Evolutionary conservation across 1,140 invertebrate genomes (phyloP).

Genomic region (Scaptomyza hsui): DNA sequence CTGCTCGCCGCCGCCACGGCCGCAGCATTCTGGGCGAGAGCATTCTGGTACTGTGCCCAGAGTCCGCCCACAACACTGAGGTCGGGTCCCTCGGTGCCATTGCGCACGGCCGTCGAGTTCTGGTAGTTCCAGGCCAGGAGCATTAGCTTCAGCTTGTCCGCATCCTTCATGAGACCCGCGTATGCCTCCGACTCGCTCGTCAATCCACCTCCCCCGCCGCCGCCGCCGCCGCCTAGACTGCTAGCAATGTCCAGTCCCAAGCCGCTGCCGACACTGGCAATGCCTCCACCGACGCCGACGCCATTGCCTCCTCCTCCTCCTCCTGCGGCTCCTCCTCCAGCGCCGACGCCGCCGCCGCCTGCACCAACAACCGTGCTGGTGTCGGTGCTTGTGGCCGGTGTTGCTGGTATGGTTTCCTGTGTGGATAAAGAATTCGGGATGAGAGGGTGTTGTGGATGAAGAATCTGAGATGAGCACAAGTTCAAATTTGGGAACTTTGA

Average conservation of each 20-base stretch:
- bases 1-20: constrained; percentile 66
- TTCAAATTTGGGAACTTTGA: constrained; percentile 49
- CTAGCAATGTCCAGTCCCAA: constrained; percentile 48
- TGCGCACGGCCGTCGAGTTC: constrained; percentile 87
- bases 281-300: constrained; percentile 40
- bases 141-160: constrained; percentile 93
- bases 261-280: constrained; percentile 12
- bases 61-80: constrained; percentile 88
- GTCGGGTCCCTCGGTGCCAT: constrained; percentile 82
- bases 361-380: constrained; percentile 65
- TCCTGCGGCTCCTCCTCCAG: constrained; percentile 44
- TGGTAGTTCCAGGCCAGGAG: constrained; percentile 93
- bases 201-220: constrained; percentile 53
- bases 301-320: constrained; percentile 33
- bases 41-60: constrained; percentile 90
- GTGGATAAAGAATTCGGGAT: neutral
- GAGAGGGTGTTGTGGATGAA: too few relatives aligned
- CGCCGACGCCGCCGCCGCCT: constrained; percentile 43
- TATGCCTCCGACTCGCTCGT: constrained; percentile 77
- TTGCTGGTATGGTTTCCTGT: constrained; percentile 76
- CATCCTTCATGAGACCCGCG: constrained; percentile 88
- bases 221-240: constrained; percentile 46
- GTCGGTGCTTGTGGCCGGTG: constrained; percentile 75
- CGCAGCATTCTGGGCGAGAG: constrained; percentile 76
- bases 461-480: constrained; percentile 25